Conservation (phyloP, 2,888 invertebrate species). For the Enchytraeus crypticus region DNA sequence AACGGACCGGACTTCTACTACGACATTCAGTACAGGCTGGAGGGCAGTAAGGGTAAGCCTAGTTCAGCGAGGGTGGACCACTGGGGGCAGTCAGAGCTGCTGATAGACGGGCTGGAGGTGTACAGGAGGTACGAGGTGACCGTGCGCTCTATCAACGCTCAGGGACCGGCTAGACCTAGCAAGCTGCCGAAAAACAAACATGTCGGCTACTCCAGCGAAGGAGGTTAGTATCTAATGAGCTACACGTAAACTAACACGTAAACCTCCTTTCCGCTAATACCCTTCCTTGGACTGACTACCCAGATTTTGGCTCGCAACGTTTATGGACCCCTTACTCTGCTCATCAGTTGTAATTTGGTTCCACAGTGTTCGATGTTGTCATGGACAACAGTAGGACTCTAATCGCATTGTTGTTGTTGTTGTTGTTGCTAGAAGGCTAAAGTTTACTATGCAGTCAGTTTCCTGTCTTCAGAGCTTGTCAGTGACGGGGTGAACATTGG, state of each 20-base stretch:
- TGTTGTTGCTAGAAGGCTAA: no score
- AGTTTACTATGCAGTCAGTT: no score
- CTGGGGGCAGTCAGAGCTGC: slow-evolving; percentile 63
- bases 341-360: no score
- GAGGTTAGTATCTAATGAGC: not conserved
- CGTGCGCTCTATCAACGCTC: slow-evolving; percentile 79
- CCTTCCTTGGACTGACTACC: no score
- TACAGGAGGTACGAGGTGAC: slow-evolving; percentile 81
- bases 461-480: no score
- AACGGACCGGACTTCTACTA: slow-evolving; percentile 90
- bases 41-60: slow-evolving; percentile 47
- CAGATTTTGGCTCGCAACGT: no score
- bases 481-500: no score
- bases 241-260: not conserved
- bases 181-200: not conserved
- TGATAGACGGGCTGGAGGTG: slow-evolving; percentile 67
- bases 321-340: no score
- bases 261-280: no score
- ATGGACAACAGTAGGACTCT: no score
- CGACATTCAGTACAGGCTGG: slow-evolving; percentile 72
- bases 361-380: no score
- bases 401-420: not conserved
- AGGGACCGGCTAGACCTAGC: slow-evolving; percentile 69
- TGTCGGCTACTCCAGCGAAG: slow-evolving; percentile 9
- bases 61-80: slow-evolving; percentile 57